These are phyloP conservation scores for Oreortyx pictus DNA, from an alignment of 2,797 vertebrate genomes.

Conservation along the genomic window DNA sequence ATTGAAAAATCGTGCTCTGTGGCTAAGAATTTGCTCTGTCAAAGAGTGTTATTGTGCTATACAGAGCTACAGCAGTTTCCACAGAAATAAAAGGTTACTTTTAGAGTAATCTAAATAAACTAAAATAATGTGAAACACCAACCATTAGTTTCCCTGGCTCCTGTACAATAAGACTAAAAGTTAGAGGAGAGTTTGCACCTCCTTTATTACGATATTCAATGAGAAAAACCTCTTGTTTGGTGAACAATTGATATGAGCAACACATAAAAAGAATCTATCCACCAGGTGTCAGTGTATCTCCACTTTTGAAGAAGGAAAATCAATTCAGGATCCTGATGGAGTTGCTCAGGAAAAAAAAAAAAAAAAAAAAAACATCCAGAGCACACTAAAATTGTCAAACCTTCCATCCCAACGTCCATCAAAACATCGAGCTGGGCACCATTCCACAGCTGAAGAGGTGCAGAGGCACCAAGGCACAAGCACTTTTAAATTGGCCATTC, in stretches of 20 bases:
- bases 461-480: not conserved
- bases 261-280: not conserved
- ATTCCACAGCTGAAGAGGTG: not conserved
- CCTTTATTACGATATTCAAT: not conserved
- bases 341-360: not conserved
- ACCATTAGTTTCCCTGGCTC: fast-evolving
- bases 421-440: not conserved
- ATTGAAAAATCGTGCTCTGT: too few relatives aligned
- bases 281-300: slow-evolving; percentile 71
- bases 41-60: too few relatives aligned
- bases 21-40: too few relatives aligned
- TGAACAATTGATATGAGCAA: not conserved
- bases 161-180: not conserved
- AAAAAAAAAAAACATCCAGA: not conserved
- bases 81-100: too few relatives aligned
- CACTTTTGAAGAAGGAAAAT: not conserved
- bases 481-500: not conserved
- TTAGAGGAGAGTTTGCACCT: not conserved
- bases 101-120: not conserved
- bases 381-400: not conserved
- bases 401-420: not conserved
- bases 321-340: fast-evolving
- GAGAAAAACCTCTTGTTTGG: not conserved
- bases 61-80: too few relatives aligned
- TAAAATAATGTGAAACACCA: not conserved